Evolutionary conservation across 2,113 vertebrate genomes (phyloP).

Genomic region (Ascaphus truei): DNA sequence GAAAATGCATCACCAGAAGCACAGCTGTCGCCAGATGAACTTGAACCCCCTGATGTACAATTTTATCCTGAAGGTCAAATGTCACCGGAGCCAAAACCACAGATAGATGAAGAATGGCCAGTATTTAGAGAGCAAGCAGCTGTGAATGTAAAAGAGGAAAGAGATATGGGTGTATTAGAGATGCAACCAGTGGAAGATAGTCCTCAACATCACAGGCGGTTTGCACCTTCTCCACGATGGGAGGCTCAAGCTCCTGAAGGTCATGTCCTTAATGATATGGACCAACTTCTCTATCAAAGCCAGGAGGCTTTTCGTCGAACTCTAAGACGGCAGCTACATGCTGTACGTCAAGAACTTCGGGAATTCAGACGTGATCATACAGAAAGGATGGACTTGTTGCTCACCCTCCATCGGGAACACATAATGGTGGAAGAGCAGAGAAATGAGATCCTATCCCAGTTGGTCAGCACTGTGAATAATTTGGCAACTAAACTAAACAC

Average conservation of each 20-base stretch:
- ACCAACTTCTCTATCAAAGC: neutral
- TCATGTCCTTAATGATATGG: neutral
- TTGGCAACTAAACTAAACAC: neutral
- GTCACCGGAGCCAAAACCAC: neutral
- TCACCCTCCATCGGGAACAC: neutral
- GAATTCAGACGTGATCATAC: slow-evolving; percentile 6
- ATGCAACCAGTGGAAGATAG: neutral
- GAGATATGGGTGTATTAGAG: neutral
- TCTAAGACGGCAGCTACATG: neutral
- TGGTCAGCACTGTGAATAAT: slow-evolving; percentile 2
- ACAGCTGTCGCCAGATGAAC: neutral
- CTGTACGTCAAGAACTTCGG: slow-evolving; percentile 1
- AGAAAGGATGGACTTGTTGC: slow-evolving; percentile 4
- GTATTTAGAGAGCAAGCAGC: neutral
- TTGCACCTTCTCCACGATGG: neutral
- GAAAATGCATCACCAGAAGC: neutral
- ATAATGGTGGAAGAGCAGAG: slow-evolving; percentile 2
- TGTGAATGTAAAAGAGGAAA: neutral
- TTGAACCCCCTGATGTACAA: neutral
- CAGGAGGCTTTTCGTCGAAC: neutral
- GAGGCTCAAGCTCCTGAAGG: neutral
- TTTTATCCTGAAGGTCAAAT: neutral
- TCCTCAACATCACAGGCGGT: neutral
- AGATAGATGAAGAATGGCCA: neutral
- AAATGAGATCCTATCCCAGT: slow-evolving; percentile 11